Evolutionary conservation across 2,113 vertebrate genomes (phyloP), one percentile per base, ranked within the genome.

Genomic region (Phylloscopus whistleri): DNA sequence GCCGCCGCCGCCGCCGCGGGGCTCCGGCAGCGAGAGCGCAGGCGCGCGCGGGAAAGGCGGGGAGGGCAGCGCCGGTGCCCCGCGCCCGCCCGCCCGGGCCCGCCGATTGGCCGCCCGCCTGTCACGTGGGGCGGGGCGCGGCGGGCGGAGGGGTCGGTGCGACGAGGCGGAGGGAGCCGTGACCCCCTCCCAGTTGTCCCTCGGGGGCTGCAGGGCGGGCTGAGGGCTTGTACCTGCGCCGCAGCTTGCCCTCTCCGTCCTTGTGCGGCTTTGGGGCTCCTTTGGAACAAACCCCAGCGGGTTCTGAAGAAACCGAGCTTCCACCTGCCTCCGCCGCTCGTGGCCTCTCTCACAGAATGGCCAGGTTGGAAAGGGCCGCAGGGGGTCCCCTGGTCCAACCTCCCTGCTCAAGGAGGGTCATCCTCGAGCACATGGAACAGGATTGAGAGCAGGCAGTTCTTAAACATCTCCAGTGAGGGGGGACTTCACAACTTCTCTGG

Each of bases 171-270:
- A 4, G 30, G 37, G 4, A 2, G 8, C 3, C 0, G 26, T 7
- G 23, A 4, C 2, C 2, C 1, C 1, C 6, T 4, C 1, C 9
- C 2, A 5, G 12, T 21, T 11, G 53, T 28, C 11, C 11, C 4
- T 5, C 16, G 12, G 19, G 49, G 28, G 21, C 23, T 39, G 69
- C 43, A 1, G 18, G 4, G 9, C 7, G 8, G 23, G 56, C 7
- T 5, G 16, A 10, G 55, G 30, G 23, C 3, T 9, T 16, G 37
- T 5, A 46, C 7, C 4, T 21, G 10, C 9, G 7, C 9, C 16
- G 35, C 55, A 15, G 64, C 35, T 58, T 80, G 41, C 13, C 5
- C 7, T 52, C 9, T 23, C 12, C 18, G 13, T 7, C 59, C 1
- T 7, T 9, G 16, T 20, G 51, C 26, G 21, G 30, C 6, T 21